Base-by-base conservation (phyloP, 2,797 vertebrate genomes). In the Anguilla pacifica region DNA sequence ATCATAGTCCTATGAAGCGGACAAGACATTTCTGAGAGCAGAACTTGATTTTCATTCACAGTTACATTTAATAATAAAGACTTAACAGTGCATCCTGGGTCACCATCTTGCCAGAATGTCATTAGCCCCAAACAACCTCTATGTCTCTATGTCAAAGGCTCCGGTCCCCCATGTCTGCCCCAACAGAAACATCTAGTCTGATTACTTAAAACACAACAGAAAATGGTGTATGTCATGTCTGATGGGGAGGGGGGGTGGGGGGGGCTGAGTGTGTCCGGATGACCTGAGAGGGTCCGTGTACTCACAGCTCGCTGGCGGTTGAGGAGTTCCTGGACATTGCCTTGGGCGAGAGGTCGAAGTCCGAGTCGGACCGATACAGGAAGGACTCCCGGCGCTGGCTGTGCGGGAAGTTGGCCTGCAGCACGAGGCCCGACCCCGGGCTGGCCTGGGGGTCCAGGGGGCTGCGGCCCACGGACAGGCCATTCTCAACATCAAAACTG, bases 401-500 rank as follows among this genome's bases (percentile, higher is more conserved):
- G 57, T 98, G 98, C 3, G 96, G 94, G 85, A 96, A 96, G 92
- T 96, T 95, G 67, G 97, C 94, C 79, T 97, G 98, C 13, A 96
- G 88, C 49, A 96, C 95, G 89, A 97, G 94, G 87, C 97, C 97
- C 0, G 97, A 96, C 0, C 97, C 95, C 0, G 97, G 95, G 90
- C 96, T 96, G 79, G 96, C 91, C 93, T 97, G 97, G 72, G 97
- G 89, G 85, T 97, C 97, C 95, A 97, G 92, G 2, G 94, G 84
- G 1, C 94, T 96, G 87, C 96, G 95, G 0, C 96, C 95, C 0
- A 94, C 91, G 0, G 96, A 94, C 28, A 96, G 93, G 61, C 97
- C 98, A 97, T 98, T 98, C 91, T 98, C 98, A 89, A 97, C 95
- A 95, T 98, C 98, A 86, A 98, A 98, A 94, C 98, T 99, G 92